A percentile compares a stretch with the other conserved stretches of the same genome.
Conservation (phyloP, 2,888 invertebrate genomes). For the Cremastinae sp. region DNA sequence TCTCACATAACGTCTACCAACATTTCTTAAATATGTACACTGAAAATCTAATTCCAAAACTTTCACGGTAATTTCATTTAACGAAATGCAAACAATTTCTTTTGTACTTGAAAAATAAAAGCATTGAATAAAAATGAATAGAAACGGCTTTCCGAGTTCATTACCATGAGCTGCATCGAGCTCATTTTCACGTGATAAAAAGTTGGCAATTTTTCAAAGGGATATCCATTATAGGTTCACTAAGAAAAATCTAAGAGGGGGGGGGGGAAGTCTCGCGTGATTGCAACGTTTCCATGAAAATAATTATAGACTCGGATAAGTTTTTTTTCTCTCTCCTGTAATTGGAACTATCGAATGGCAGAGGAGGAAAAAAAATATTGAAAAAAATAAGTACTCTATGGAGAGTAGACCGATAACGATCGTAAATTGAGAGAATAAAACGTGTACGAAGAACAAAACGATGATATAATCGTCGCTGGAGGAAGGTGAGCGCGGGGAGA, state of each 20-base stretch:
- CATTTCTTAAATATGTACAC: too few relatives aligned
- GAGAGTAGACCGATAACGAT: constrained; percentile 40
- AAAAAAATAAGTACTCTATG: not conserved
- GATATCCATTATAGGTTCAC: constrained; percentile 45
- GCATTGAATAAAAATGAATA: too few relatives aligned
- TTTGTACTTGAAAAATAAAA: too few relatives aligned
- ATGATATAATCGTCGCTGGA: constrained; percentile 40
- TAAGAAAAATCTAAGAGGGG: not conserved
- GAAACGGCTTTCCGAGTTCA: too few relatives aligned
- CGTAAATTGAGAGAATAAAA: constrained; percentile 45
- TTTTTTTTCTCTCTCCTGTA: constrained; percentile 23
- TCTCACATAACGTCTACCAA: not conserved
- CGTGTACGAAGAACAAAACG: constrained; percentile 38
- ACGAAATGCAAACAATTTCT: too few relatives aligned
- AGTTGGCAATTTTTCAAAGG: constrained; percentile 53
- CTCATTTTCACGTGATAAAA: constrained; percentile 40
- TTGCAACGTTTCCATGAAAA: constrained; percentile 54
- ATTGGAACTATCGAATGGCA: constrained; percentile 41
- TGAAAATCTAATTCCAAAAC: too few relatives aligned
- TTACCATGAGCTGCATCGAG: not conserved
- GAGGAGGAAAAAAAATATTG: constrained; percentile 32
- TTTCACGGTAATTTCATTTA: too few relatives aligned
- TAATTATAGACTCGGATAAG: constrained; percentile 50
- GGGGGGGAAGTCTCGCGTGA: constrained; percentile 35
- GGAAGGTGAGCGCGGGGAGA: too few relatives aligned